Percentiles rank a stretch among this genome's conserved stretches.
Evolutionary conservation across 2,888 invertebrate genomes (phyloP).

Genomic region (Parelbella ahira): DNA sequence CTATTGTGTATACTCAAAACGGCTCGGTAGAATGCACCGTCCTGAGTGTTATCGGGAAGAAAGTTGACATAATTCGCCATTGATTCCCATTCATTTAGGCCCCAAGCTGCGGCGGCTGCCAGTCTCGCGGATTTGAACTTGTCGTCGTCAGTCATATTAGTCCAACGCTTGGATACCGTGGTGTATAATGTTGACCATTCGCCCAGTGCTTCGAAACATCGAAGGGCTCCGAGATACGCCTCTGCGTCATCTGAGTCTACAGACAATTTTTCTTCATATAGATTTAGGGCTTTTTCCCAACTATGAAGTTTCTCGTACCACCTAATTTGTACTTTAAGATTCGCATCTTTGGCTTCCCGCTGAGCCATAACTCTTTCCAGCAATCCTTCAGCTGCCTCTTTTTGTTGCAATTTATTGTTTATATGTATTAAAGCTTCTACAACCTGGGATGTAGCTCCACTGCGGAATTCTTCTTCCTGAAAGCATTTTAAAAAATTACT

Average conservation of each 20-base stretch:
- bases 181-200: constrained; percentile 95
- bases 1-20: constrained; percentile 93
- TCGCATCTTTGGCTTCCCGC: constrained; percentile 84
- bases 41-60: constrained; percentile 95
- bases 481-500: too few species aligned
- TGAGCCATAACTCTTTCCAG: constrained; percentile 93
- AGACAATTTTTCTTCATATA: constrained; percentile 89
- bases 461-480: constrained; percentile 95
- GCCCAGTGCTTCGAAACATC: constrained; percentile 97
- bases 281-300: constrained; percentile 96
- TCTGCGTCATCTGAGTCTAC: constrained; percentile 86
- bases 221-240: constrained; percentile 94
- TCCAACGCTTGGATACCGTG: constrained; percentile 90
- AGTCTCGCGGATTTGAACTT: constrained; percentile 89
- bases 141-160: constrained; percentile 78
- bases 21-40: constrained; percentile 97
- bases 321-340: constrained; percentile 83
- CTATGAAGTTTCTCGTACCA: constrained; percentile 99
- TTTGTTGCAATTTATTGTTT: constrained; percentile 98
- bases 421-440: constrained; percentile 97
- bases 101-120: constrained; percentile 98
- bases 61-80: constrained; percentile 95
- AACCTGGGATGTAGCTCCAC: constrained; percentile 89
- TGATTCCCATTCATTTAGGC: constrained; percentile 94
- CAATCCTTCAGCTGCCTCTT: constrained; percentile 97